Conservation (phyloP, 1,140 invertebrate species). For the Littorina saxatilis region DNA sequence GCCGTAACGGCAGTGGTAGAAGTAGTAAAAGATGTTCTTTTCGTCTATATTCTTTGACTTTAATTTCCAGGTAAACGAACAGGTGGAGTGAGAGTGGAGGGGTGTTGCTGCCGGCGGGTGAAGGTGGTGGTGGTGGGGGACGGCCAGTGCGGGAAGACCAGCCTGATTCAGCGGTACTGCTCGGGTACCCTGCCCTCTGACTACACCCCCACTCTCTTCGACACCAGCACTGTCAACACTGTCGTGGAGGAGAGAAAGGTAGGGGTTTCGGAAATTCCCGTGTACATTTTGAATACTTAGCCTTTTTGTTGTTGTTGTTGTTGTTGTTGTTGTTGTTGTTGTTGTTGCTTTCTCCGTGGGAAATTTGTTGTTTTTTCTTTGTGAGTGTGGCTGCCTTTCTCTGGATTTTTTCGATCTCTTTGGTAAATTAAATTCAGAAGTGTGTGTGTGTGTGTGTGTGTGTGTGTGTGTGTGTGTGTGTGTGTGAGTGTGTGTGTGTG, state of each 20-base stretch:
- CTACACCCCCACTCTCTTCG: slow-evolving; percentile 23
- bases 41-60: too few relatives aligned
- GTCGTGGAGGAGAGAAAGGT: not conserved
- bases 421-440: too few relatives aligned
- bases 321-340: too few relatives aligned
- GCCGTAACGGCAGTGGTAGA: too few relatives aligned
- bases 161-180: slow-evolving; percentile 78
- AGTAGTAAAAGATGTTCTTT: too few relatives aligned
- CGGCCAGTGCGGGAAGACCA: slow-evolving; percentile 79
- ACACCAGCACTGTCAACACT: not conserved
- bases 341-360: too few relatives aligned
- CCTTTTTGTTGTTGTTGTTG: not conserved
- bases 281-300: not conserved
- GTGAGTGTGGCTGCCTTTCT: too few relatives aligned
- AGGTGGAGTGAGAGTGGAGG: too few relatives aligned
- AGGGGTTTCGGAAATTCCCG: not conserved
- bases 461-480: not conserved
- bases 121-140: slow-evolving; percentile 81
- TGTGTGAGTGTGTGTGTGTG: not conserved
- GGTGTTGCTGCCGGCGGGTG: slow-evolving; percentile 74
- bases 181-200: not conserved
- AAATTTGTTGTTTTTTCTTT: too few relatives aligned
- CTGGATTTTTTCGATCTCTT: not conserved
- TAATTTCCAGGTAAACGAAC: too few relatives aligned
- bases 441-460: not conserved